A percentile compares a stretch with the other conserved stretches of the same genome.
Evolutionary conservation across 1,140 invertebrate genomes (phyloP).

Genomic region (Drosophila mauritiana): DNA sequence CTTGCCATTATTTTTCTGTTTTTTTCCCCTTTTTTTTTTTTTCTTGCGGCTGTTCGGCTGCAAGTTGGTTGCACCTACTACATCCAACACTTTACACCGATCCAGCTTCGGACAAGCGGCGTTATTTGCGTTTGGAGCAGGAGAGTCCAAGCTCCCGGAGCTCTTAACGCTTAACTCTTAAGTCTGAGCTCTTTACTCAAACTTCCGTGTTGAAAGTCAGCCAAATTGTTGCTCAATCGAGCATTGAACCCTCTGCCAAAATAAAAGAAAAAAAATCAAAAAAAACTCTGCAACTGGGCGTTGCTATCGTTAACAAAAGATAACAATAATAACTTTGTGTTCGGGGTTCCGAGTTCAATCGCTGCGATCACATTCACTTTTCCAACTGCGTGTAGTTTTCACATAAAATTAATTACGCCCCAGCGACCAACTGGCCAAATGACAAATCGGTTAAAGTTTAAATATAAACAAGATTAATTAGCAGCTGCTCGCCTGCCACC

Average conservation of each 20-base stretch:
- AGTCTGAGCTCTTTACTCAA: neutral
- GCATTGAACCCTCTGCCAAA: slow-evolving; percentile 66
- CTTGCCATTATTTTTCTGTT: slow-evolving; percentile 9
- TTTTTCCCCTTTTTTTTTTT: slow-evolving; percentile 8
- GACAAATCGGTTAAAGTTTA: slow-evolving; percentile 73
- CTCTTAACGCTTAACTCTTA: slow-evolving; percentile 24
- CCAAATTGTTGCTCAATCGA: slow-evolving; percentile 68
- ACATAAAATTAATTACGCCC: slow-evolving; percentile 69
- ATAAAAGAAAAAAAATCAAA: slow-evolving; percentile 4
- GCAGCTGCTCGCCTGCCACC: slow-evolving; percentile 50
- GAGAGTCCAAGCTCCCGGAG: slow-evolving; percentile 22
- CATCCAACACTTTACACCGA: slow-evolving; percentile 38
- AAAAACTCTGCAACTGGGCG: slow-evolving; percentile 44
- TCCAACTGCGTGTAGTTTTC: slow-evolving; percentile 48
- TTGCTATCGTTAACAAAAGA: slow-evolving; percentile 76
- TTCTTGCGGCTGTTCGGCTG: slow-evolving; percentile 5
- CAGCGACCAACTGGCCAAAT: slow-evolving; percentile 41
- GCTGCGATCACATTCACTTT: slow-evolving; percentile 67
- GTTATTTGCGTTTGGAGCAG: slow-evolving; percentile 52
- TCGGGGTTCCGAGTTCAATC: slow-evolving; percentile 58
- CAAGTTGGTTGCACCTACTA: slow-evolving; percentile 64
- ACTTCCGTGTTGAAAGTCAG: slow-evolving; percentile 77
- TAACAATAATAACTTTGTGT: slow-evolving; percentile 63
- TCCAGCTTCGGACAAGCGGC: slow-evolving; percentile 25
- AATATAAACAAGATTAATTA: slow-evolving; percentile 77